phyloP scores from a whole-genome alignment of 92 coral and sea anemone species.

The Actinernus sp. region DNA sequence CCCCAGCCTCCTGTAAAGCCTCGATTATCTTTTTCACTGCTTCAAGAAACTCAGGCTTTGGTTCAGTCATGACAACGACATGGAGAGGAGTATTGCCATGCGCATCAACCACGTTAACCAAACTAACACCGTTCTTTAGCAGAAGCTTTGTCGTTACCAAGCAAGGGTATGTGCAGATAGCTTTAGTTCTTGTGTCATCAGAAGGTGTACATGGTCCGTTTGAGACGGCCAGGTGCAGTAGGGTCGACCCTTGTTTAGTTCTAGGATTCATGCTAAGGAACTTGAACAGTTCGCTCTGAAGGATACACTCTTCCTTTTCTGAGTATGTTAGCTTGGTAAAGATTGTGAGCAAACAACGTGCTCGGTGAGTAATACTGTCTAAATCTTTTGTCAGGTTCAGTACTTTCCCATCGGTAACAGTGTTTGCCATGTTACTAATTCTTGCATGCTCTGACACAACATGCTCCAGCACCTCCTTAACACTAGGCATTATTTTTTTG shows the following conservation, averaged over 20 bases:
- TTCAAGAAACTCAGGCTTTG: constrained; percentile 54
- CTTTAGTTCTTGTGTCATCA: constrained; percentile 75
- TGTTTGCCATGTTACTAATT: constrained; percentile 51
- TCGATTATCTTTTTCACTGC: constrained; percentile 49
- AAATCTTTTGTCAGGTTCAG: constrained; percentile 48
- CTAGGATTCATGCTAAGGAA: constrained; percentile 75
- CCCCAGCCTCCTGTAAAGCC: constrained; percentile 54
- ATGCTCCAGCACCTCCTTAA: constrained; percentile 57
- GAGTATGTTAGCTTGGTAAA: constrained; percentile 59
- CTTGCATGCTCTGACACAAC: constrained; percentile 58
- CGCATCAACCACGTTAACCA: constrained; percentile 61
- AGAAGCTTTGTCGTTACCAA: constrained; percentile 56
- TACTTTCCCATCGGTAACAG: constrained; percentile 39
- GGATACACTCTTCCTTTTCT: constrained; percentile 29
- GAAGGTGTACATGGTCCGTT: constrained; percentile 66
- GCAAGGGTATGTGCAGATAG: constrained; percentile 72
- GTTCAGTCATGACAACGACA: constrained; percentile 51
- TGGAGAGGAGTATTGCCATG: constrained; percentile 81
- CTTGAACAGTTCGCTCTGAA: constrained; percentile 45
- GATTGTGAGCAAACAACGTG: constrained; percentile 67
- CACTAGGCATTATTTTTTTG: constrained; percentile 57
- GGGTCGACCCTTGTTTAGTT: constrained; percentile 56
- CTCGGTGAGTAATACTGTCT: constrained; percentile 65
- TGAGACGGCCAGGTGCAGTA: constrained; percentile 75
- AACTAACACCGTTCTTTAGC: constrained; percentile 66